Evolutionary conservation across 2,113 vertebrate species (phyloP).

Genomic region (Hyla sarda): DNA sequence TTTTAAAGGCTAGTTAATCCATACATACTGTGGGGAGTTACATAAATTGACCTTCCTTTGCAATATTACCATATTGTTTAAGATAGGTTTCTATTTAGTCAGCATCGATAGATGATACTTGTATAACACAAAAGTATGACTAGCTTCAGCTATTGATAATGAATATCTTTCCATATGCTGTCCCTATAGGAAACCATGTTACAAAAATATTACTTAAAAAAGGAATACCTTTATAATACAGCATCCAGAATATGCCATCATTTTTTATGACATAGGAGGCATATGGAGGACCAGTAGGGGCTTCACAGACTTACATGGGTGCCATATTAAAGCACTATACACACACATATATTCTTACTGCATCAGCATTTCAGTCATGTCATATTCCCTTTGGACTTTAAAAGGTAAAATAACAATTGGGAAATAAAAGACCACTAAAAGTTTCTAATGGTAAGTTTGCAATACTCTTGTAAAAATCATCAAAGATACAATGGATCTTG

Average conservation of each 20-base stretch:
- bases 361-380: neutral
- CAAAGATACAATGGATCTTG: slow-evolving; percentile 40
- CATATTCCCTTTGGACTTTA: neutral
- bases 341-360: neutral
- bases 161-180: no score
- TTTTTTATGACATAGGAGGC: neutral
- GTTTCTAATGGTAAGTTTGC: slow-evolving; percentile 7
- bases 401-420: slow-evolving; percentile 10
- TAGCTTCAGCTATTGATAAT: no score
- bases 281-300: neutral
- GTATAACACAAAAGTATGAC: no score
- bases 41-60: no score
- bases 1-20: no score
- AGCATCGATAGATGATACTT: no score
- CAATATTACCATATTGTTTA: no score
- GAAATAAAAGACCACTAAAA: slow-evolving; percentile 25
- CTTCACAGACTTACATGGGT: neutral
- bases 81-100: no score
- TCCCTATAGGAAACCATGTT: no score
- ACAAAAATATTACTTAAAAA: no score
- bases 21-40: no score
- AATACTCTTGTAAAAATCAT: slow-evolving; percentile 51
- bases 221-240: no score
- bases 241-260: neutral
- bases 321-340: neutral